Conservation (phyloP, 2,113 vertebrate genomes). For the Corynorhinus townsendii region DNA sequence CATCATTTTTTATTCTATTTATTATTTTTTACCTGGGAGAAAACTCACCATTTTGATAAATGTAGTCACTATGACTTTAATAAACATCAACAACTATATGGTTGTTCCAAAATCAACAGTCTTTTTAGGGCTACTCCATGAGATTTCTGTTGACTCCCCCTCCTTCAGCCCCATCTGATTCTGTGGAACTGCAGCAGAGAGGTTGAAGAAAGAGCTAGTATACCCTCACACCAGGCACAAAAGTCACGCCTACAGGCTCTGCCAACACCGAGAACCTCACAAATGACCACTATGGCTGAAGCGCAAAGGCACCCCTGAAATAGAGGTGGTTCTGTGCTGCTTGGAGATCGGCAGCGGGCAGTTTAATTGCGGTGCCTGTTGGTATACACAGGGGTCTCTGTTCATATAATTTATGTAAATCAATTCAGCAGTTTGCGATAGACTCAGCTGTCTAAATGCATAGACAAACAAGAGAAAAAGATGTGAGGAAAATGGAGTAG, state of each 20-base stretch:
- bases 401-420: slow-evolving; percentile 58
- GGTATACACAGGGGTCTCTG: slow-evolving; percentile 55
- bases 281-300: slow-evolving; percentile 24
- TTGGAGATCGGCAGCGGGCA: background rate
- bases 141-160: slow-evolving; percentile 34
- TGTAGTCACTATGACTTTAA: background rate
- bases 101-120: background rate
- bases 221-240: background rate
- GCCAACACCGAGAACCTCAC: background rate
- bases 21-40: slow-evolving; percentile 1
- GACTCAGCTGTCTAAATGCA: slow-evolving; percentile 36
- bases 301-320: slow-evolving; percentile 2
- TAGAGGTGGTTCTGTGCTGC: slow-evolving; percentile 44
- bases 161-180: background rate
- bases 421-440: slow-evolving; percentile 38
- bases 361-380: slow-evolving; percentile 16
- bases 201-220: slow-evolving; percentile 30
- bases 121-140: background rate
- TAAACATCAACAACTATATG: background rate
- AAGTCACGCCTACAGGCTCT: background rate
- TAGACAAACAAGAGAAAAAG: slow-evolving; percentile 28
- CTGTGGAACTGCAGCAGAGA: background rate
- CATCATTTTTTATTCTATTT: background rate
- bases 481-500: background rate
- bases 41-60: background rate